Conservation (phyloP, 1,140 invertebrate species). For the Drosophila pandora region DNA sequence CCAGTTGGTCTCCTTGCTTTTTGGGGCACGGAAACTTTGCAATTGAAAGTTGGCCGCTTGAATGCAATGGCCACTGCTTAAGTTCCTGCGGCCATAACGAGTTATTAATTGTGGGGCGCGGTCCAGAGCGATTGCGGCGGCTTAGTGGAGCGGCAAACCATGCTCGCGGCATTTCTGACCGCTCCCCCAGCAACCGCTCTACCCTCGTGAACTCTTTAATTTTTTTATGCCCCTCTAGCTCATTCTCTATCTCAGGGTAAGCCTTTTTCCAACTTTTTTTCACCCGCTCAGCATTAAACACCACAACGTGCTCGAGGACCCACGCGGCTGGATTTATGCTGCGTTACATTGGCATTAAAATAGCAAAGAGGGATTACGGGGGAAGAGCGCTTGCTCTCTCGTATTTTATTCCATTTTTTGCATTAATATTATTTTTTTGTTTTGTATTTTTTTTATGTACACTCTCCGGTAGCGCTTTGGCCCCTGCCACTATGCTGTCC, state of each 20-base stretch:
- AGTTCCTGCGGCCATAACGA: slow-evolving; percentile 44
- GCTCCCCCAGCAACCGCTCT: slow-evolving; percentile 13
- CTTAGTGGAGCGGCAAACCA: slow-evolving; percentile 51
- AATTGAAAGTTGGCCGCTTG: slow-evolving; percentile 69
- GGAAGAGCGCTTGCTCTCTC: slow-evolving; percentile 2
- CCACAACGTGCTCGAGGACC: slow-evolving; percentile 67
- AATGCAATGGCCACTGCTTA: slow-evolving; percentile 42
- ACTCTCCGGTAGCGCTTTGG: slow-evolving; percentile 1
- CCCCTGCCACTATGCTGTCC: slow-evolving; percentile 21
- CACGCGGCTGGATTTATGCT: slow-evolving; percentile 70
- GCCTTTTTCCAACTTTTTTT: slow-evolving; percentile 7
- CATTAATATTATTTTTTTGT: slow-evolving; percentile 16
- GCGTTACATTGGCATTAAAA: slow-evolving; percentile 75
- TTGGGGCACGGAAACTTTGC: slow-evolving; percentile 38
- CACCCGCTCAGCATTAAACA: slow-evolving; percentile 59
- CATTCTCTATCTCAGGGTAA: slow-evolving; percentile 12
- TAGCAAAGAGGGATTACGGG: slow-evolving; percentile 57
- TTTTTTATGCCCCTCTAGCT: background rate
- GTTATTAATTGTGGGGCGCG: slow-evolving; percentile 44
- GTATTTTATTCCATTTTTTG: slow-evolving; percentile 50
- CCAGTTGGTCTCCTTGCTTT: background rate
- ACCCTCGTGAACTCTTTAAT: background rate
- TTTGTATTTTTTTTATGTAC: slow-evolving; percentile 2
- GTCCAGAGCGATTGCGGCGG: slow-evolving; percentile 27
- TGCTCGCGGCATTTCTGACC: slow-evolving; percentile 22